Evolutionary conservation across 2,797 vertebrate species (phyloP).

Genomic region (Catamblyrhynchus diadema): DNA sequence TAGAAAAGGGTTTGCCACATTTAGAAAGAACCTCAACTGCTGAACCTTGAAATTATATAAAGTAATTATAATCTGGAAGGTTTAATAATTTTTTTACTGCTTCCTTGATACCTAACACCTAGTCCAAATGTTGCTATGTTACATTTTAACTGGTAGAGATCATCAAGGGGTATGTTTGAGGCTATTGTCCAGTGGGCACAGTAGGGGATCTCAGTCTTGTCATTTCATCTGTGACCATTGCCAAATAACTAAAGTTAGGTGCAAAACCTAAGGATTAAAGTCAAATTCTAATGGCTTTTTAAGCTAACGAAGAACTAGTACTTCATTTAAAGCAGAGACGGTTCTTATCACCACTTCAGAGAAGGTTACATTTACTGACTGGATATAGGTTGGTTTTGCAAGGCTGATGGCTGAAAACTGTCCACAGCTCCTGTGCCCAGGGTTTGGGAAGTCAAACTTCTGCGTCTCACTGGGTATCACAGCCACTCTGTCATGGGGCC

Average conservation of each 20-base stretch:
- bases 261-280: background rate
- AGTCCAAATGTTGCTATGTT: background rate
- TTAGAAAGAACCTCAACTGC: background rate
- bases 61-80: background rate
- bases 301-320: background rate
- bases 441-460: background rate
- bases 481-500: background rate
- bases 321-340: background rate
- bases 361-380: background rate
- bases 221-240: background rate
- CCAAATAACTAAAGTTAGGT: background rate
- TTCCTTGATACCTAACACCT: background rate
- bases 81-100: background rate
- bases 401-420: background rate
- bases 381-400: background rate
- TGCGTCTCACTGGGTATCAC: background rate
- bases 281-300: background rate
- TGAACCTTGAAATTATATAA: background rate
- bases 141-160: background rate
- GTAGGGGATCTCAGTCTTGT: background rate
- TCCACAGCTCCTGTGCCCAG: background rate
- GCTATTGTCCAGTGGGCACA: background rate
- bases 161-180: background rate
- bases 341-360: background rate
- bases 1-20: background rate